phyloP scores from a whole-genome alignment of 2,113 vertebrate species.

The Alligator sinensis region DNA sequence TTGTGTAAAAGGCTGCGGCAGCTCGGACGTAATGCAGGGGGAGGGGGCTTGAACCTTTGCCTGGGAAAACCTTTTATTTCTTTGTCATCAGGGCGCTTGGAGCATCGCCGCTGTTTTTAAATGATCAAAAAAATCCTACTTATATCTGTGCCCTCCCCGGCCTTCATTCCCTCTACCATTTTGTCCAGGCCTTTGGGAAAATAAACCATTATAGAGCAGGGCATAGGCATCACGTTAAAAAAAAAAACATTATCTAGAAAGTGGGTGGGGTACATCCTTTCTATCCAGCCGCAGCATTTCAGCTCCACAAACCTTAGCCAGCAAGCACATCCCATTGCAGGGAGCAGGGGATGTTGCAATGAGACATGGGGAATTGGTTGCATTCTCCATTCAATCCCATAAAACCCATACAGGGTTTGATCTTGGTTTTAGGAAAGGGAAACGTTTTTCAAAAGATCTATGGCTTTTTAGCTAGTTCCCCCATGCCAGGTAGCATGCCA shows the following conservation, averaged over 20 bases:
- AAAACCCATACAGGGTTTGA: background rate
- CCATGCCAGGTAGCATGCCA: no score
- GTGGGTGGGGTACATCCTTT: background rate
- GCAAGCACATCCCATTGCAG: constrained; percentile 54
- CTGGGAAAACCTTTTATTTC: constrained; percentile 26
- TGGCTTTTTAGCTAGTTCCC: no score
- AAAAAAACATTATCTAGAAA: background rate
- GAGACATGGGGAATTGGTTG: constrained; percentile 49
- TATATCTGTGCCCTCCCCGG: background rate
- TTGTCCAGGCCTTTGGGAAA: background rate
- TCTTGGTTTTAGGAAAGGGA: no score
- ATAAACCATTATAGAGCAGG: background rate
- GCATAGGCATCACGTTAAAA: background rate
- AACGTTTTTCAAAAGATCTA: no score
- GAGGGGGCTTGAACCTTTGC: background rate
- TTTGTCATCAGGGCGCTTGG: background rate
- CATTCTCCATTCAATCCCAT: background rate
- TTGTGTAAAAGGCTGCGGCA: background rate
- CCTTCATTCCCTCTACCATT: background rate
- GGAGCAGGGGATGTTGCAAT: constrained; percentile 74
- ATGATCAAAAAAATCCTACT: background rate
- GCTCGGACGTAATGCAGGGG: background rate
- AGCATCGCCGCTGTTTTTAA: background rate
- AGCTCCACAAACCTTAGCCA: background rate
- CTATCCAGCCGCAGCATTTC: background rate